Percentiles rank a stretch among this genome's conserved stretches.
Evolutionary conservation across 2,113 vertebrate species (phyloP).

Genomic region (Archilochus colubris): DNA sequence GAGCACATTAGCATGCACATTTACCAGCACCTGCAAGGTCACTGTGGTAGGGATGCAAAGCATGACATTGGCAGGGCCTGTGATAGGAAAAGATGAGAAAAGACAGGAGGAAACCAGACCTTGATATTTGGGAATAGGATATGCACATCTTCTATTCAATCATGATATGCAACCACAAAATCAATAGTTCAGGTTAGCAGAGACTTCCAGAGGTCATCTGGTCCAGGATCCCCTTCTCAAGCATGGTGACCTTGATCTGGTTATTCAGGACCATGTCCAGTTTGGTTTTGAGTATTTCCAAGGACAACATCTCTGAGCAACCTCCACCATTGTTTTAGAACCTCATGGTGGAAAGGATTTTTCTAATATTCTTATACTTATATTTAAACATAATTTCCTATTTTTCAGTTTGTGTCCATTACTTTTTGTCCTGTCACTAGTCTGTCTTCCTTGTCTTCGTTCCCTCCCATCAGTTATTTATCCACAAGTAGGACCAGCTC

Average conservation of each 20-base stretch:
- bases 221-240: fast-evolving
- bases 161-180: neutral
- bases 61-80: neutral
- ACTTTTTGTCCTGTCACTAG: neutral
- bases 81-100: neutral
- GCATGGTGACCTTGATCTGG: neutral
- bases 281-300: neutral
- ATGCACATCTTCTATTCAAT: neutral
- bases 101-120: neutral
- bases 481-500: neutral
- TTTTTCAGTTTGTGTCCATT: neutral
- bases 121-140: neutral
- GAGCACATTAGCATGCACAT: neutral
- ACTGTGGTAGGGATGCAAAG: neutral
- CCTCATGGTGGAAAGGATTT: neutral
- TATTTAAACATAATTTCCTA: neutral
- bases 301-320: neutral
- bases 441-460: neutral
- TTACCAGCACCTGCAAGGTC: neutral
- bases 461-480: neutral
- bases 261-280: neutral
- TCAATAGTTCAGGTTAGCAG: neutral
- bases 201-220: neutral
- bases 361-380: neutral
- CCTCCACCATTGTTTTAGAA: neutral